phyloP scores from a whole-genome alignment of 2,113 vertebrate genomes.

The Pycnonotus jocosus region DNA sequence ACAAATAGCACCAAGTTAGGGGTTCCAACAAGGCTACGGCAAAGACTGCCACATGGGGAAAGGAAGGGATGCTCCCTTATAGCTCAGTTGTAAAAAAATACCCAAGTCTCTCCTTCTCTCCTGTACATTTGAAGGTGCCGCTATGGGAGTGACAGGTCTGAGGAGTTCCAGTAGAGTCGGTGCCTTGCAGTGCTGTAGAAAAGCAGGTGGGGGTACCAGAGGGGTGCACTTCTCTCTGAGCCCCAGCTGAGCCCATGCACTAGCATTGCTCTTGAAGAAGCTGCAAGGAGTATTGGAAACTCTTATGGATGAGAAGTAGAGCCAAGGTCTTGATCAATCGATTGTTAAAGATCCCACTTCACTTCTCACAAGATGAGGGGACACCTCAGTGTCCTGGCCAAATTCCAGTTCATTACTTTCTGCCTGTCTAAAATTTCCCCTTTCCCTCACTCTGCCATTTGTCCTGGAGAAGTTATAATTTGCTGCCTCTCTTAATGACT shows the following conservation, averaged over 20 bases:
- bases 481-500: neutral
- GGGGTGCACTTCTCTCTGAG: neutral
- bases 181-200: neutral
- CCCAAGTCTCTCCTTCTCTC: neutral
- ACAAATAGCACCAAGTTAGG: neutral
- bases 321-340: neutral
- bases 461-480: slow-evolving; percentile 16
- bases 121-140: neutral
- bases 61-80: neutral
- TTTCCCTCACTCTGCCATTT: neutral
- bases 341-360: slow-evolving; percentile 10
- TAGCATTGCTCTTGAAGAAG: neutral
- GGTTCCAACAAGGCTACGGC: neutral
- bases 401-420: slow-evolving; percentile 51
- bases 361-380: neutral
- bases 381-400: slow-evolving; percentile 24
- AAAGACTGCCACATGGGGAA: neutral
- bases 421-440: slow-evolving; percentile 4
- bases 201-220: neutral
- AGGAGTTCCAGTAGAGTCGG: neutral
- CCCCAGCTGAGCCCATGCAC: neutral
- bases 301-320: neutral
- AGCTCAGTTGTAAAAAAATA: neutral
- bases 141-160: neutral
- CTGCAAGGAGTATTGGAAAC: neutral